phyloP scores from a whole-genome alignment of 2,888 invertebrate species.

The Xylocampa areola region DNA sequence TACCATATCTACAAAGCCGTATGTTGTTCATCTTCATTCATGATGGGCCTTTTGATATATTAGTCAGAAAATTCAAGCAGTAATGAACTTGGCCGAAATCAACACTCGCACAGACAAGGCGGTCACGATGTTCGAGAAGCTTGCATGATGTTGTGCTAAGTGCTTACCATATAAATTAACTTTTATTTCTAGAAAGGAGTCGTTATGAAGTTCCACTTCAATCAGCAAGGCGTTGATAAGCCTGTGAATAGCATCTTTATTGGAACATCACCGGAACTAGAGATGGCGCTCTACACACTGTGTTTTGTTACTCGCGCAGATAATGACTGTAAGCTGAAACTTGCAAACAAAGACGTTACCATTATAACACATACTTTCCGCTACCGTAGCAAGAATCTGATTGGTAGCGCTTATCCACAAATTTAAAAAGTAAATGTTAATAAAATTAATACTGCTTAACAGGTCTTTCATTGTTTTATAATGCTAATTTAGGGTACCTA shows the following conservation, averaged over 20 bases:
- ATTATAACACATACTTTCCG: conserved; percentile 93
- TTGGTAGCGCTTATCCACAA: conserved; percentile 95
- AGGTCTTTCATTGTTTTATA: no score
- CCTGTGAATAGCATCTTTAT: conserved; percentile 94
- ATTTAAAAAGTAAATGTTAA: conserved; percentile 83
- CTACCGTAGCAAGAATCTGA: conserved; percentile 93
- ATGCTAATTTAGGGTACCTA: no score
- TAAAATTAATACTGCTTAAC: no score
- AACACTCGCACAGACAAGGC: no score
- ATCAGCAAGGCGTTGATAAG: conserved; percentile 92
- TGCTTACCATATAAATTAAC: not conserved
- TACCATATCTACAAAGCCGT: no score
- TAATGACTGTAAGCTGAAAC: conserved; percentile 92
- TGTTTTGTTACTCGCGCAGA: conserved; percentile 95
- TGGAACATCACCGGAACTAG: conserved; percentile 97
- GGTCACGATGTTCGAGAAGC: no score
- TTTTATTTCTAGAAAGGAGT: conserved; percentile 92
- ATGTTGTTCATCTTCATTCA: no score
- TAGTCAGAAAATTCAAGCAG: no score
- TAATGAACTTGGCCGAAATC: no score
- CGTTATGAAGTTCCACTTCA: conserved; percentile 93
- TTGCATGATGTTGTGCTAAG: not conserved
- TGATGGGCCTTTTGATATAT: no score
- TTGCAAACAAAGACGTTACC: conserved; percentile 92
- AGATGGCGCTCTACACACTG: conserved; percentile 96